phyloP scores from a whole-genome alignment of 1,140 invertebrate genomes.

The Drosophila asahinai region DNA sequence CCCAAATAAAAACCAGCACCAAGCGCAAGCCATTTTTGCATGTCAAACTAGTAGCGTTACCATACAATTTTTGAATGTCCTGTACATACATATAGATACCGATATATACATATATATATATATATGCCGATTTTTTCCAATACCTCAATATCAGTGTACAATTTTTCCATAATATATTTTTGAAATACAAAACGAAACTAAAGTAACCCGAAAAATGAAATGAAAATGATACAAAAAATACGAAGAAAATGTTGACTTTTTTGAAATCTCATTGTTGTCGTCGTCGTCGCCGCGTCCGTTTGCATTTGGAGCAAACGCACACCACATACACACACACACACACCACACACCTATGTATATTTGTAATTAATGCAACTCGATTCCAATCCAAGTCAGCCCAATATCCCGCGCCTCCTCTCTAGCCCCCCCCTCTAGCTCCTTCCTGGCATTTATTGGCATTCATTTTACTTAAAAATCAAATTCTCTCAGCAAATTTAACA shows the following conservation, averaged over 20 bases:
- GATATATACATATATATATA: constrained; percentile 50
- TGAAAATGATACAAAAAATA: constrained; percentile 15
- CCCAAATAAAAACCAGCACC: constrained; percentile 75
- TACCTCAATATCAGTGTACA: constrained; percentile 84
- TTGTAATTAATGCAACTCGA: constrained; percentile 48
- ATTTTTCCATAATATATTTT: constrained; percentile 84
- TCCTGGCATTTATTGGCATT: constrained; percentile 60
- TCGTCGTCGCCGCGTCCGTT: constrained; percentile 68
- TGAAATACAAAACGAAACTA: constrained; percentile 51
- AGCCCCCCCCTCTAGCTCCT: constrained; percentile 6
- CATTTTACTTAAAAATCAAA: constrained; percentile 52
- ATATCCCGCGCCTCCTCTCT: background rate
- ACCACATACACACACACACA: constrained; percentile 1
- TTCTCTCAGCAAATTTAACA: constrained; percentile 68
- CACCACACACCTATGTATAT: constrained; percentile 51
- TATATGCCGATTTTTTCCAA: constrained; percentile 83
- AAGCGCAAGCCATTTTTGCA: constrained; percentile 81
- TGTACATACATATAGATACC: constrained; percentile 63
- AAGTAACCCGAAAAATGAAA: constrained; percentile 47
- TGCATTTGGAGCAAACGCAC: constrained; percentile 26
- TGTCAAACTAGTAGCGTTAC: constrained; percentile 68
- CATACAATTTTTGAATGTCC: constrained; percentile 52
- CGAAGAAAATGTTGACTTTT: constrained; percentile 68
- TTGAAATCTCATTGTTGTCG: constrained; percentile 80
- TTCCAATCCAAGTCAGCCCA: constrained; percentile 35